A percentile compares a stretch with the other conserved stretches of the same genome.
phyloP scores from a whole-genome alignment of 2,888 invertebrate genomes.

The Dichetophora obliterata region DNA sequence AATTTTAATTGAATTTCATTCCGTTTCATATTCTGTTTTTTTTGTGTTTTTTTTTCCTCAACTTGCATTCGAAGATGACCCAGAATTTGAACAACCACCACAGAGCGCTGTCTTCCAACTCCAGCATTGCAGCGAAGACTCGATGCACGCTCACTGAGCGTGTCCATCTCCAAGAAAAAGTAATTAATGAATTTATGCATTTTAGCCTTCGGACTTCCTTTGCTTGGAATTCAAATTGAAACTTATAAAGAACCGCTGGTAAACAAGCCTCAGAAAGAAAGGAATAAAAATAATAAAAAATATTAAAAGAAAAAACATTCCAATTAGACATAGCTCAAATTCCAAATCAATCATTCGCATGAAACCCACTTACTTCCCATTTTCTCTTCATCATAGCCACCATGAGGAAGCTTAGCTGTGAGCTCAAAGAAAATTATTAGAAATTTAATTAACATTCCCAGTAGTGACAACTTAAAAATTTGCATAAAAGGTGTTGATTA shows the following conservation, averaged over 20 bases:
- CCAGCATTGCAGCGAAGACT: background rate
- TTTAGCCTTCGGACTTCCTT: background rate
- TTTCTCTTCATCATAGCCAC: background rate
- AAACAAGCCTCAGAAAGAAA: background rate
- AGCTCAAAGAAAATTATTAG: background rate
- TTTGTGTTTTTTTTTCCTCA: background rate
- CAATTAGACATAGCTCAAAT: slow-evolving; percentile 21
- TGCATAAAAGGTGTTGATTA: too few species aligned
- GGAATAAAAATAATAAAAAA: background rate
- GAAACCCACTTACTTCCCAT: background rate
- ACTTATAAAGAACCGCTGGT: background rate
- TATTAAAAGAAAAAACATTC: slow-evolving; percentile 12
- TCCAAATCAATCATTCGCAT: slow-evolving; percentile 21
- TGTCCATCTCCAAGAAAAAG: slow-evolving; percentile 10
- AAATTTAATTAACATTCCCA: slow-evolving; percentile 20
- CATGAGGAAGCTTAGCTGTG: background rate
- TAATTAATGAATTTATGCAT: slow-evolving; percentile 28
- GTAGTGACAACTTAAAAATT: too few species aligned
- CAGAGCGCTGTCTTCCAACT: background rate
- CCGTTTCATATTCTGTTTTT: background rate
- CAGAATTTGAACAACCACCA: background rate
- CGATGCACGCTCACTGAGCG: background rate
- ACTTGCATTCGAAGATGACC: slow-evolving; percentile 10
- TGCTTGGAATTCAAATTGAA: slow-evolving; percentile 15
- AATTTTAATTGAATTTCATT: slow-evolving; percentile 39